Conservation (phyloP, 2,797 vertebrate genomes). For the Falco cherrug region DNA sequence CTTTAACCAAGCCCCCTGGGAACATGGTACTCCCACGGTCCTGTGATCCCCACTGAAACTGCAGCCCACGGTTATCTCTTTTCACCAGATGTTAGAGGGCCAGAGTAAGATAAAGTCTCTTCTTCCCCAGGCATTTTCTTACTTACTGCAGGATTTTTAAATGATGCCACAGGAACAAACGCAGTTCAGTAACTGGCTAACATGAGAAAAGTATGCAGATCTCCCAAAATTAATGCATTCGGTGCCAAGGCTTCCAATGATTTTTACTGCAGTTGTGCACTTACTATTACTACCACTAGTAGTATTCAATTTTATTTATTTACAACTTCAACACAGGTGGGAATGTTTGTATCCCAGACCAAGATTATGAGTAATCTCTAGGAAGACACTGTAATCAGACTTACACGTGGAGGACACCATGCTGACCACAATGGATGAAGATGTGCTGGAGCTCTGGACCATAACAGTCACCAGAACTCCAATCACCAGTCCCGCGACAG, state of each 20-base stretch:
- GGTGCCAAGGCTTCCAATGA: background rate
- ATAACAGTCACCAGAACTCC: slow-evolving; percentile 95
- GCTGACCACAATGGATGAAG: slow-evolving; percentile 96
- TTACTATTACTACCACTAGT: background rate
- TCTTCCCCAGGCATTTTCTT: background rate
- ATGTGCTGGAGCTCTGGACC: slow-evolving; percentile 98
- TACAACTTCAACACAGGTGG: background rate
- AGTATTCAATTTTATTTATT: too few relatives aligned
- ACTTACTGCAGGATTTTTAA: background rate
- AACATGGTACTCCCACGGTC: rapidly evolving
- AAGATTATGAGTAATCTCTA: background rate
- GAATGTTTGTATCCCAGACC: background rate
- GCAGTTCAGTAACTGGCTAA: background rate
- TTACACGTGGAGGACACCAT: slow-evolving; percentile 96
- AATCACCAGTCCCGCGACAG: slow-evolving; percentile 93
- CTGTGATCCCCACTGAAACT: background rate
- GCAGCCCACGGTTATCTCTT: background rate
- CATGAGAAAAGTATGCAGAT: background rate
- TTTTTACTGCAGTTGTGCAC: background rate
- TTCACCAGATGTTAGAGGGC: background rate
- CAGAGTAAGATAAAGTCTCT: background rate
- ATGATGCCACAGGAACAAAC: background rate
- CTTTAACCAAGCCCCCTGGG: background rate
- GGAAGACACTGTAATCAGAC: slow-evolving; percentile 45
- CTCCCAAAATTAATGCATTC: background rate